A percentile compares a stretch with the other conserved stretches of the same genome.
Conservation (phyloP, 2,113 vertebrate genomes). For the Eleginops maclovinus region DNA sequence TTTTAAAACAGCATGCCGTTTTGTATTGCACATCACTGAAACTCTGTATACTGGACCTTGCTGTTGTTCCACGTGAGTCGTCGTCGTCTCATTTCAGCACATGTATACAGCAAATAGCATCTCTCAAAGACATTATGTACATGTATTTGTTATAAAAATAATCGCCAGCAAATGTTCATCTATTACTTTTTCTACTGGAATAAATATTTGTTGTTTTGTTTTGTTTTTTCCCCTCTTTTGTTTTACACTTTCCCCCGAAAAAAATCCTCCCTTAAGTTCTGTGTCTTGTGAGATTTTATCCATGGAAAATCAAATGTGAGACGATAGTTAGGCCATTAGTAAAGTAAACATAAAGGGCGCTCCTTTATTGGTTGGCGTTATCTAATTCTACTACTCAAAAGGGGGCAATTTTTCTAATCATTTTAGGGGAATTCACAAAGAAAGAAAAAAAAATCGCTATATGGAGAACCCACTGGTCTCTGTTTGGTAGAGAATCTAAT, state of each 20-base stretch:
- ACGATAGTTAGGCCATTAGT: slow-evolving; percentile 23
- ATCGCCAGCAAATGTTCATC: slow-evolving; percentile 70
- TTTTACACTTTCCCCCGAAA: slow-evolving; percentile 58
- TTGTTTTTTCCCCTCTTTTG: slow-evolving; percentile 25
- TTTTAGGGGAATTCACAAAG: no score
- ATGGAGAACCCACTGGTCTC: no score
- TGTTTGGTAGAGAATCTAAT: no score
- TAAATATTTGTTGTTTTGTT: slow-evolving; percentile 55
- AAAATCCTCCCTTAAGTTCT: slow-evolving; percentile 36
- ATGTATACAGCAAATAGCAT: slow-evolving; percentile 74
- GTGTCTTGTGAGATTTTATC: slow-evolving; percentile 45
- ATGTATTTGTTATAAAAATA: slow-evolving; percentile 80
- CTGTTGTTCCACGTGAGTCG: slow-evolving; percentile 53
- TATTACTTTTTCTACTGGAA: slow-evolving; percentile 66
- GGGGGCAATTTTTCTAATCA: no score
- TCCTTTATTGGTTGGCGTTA: no score
- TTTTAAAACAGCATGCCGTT: slow-evolving; percentile 80
- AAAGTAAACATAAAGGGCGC: slow-evolving; percentile 1
- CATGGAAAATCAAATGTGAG: slow-evolving; percentile 9
- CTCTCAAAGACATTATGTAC: slow-evolving; percentile 78
- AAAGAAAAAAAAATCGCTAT: no score
- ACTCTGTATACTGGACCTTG: slow-evolving; percentile 72
- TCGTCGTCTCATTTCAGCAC: slow-evolving; percentile 60
- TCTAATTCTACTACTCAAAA: no score
- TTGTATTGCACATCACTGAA: slow-evolving; percentile 77